These are phyloP conservation scores for Mimas tiliae DNA, from an alignment of 2,888 invertebrate genomes.

Conservation along the genomic window DNA sequence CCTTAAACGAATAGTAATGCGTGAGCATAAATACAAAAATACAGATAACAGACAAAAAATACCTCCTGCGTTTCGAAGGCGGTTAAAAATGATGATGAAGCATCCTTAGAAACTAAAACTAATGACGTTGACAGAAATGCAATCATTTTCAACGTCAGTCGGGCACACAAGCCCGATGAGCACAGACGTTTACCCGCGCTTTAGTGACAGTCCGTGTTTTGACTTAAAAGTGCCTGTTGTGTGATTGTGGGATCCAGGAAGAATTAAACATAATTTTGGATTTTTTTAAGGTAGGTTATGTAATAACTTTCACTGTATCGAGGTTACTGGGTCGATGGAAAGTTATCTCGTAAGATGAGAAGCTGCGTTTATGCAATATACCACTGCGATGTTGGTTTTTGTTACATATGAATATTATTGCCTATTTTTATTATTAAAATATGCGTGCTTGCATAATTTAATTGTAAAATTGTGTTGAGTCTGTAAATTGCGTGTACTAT, in stretches of 20 bases:
- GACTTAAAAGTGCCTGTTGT: conserved; percentile 1
- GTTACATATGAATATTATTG: conserved; percentile 5
- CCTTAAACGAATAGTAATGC: no score
- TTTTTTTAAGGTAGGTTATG: conserved; percentile 51
- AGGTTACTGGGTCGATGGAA: conserved; percentile 64
- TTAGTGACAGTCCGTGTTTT: not conserved
- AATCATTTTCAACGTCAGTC: not conserved
- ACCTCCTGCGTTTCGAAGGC: no score
- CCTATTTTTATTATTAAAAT: not conserved
- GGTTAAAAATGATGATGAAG: not conserved
- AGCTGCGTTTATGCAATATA: conserved; percentile 41
- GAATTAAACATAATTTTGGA: conserved; percentile 33
- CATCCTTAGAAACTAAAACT: not conserved
- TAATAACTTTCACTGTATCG: conserved; percentile 63
- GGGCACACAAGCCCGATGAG: not conserved
- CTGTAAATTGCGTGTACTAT: not conserved
- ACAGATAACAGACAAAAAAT: no score
- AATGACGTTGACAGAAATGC: not conserved
- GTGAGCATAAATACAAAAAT: no score
- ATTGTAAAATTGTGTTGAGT: not conserved
- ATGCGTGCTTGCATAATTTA: not conserved
- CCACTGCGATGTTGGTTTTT: conserved; percentile 1
- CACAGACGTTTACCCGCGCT: not conserved
- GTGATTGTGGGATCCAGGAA: conserved; percentile 8
- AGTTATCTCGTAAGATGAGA: conserved; percentile 47